Evolutionary conservation across 2,888 invertebrate species (phyloP), one percentile per base, ranked within the genome.

Genomic region (Scaptomyza polygonia): DNA sequence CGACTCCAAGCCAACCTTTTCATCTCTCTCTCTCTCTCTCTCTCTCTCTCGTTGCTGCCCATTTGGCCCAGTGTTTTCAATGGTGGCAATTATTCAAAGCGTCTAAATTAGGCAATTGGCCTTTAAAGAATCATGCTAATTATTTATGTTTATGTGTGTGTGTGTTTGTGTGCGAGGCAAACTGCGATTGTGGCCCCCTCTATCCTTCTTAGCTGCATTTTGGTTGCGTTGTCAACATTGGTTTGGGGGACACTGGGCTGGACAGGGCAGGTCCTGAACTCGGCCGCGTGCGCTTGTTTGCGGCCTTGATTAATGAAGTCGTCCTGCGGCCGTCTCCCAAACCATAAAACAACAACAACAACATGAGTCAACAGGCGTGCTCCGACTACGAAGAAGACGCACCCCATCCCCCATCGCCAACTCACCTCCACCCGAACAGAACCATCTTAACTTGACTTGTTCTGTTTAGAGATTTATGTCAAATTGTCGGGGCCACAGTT

Each of bases 71-170:
- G 48, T 53, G 49, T 36, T 56, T 21, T n/a, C n/a, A n/a, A n/a
- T 12, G 67, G 54, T 16, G 78, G 77, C 79, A 89, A 88, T 89
- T 88, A 88, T 88, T 89, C 89, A 86, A 81, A 84, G 88, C 88
- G 72, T 81, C 79, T 81, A 88, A 88, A 88, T 86, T 88, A 88
- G 81, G 79, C 88, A 88, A 88, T 89, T 88, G 89, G 78, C 87
- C 83, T 87, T 88, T 88, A 86, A 87, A 86, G 88, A 87, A 85
- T 86, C 83, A 73, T 77, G 82, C 73, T 83, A 83, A 83, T 85
- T 88, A 87, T 88, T 88, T 84, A 84, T 86, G 81, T 80, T 83
- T 85, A 81, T 86, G 69, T 79, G 48, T 57, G 51, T 34, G 43
- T 43, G 25, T 51, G 48, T 49, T 69, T 78, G 48, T 32, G 43